Evolutionary conservation across 2,797 vertebrate genomes (phyloP).

Genomic region (Brachyalestes nurse): DNA sequence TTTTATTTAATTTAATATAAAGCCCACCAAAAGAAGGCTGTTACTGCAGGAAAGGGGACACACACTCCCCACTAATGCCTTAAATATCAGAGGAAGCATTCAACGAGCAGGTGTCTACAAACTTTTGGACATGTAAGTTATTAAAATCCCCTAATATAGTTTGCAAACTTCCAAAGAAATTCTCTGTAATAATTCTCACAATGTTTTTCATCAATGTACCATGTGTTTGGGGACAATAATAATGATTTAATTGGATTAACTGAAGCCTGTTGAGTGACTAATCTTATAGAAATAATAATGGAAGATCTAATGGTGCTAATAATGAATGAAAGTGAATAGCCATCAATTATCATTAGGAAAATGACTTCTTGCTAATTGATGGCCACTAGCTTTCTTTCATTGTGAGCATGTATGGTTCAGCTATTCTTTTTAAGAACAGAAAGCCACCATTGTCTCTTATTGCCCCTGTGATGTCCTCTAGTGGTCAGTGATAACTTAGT

Average conservation of each 20-base stretch:
- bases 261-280: background rate
- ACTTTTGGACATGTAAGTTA: background rate
- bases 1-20: too few relatives aligned
- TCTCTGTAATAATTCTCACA: background rate
- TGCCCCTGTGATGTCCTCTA: constrained; percentile 1
- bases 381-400: background rate
- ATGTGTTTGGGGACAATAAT: background rate
- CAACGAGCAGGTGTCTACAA: too few relatives aligned
- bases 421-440: background rate
- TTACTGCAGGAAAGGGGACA: too few relatives aligned
- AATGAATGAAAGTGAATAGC: background rate
- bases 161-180: background rate
- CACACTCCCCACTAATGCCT: too few relatives aligned
- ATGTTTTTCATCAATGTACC: background rate
- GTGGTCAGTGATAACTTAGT: background rate
- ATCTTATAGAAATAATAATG: background rate
- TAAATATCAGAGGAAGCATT: too few relatives aligned
- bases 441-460: background rate
- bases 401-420: background rate
- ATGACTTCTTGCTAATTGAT: background rate
- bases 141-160: background rate
- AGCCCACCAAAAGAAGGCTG: too few relatives aligned
- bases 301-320: background rate
- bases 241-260: background rate
- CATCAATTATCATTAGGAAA: background rate